A percentile compares a stretch with the other conserved stretches of the same genome.
Conservation (phyloP, 2,113 vertebrate species). For the Rhegmatorhina hoffmannsi region DNA sequence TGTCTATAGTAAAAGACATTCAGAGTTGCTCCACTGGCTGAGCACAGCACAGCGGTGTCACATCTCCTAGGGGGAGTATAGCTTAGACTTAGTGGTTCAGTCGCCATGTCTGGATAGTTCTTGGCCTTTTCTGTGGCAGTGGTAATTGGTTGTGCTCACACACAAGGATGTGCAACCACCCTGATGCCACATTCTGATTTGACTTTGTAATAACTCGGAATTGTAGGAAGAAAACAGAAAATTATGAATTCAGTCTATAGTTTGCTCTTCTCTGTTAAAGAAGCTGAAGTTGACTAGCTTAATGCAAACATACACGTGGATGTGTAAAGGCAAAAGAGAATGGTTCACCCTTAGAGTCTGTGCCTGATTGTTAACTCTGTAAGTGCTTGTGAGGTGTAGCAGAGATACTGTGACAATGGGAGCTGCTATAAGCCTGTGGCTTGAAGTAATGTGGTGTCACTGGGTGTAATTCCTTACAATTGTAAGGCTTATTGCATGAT, state of each 20-base stretch:
- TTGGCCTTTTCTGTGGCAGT: not conserved
- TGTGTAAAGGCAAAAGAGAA: not conserved
- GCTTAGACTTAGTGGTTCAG: not conserved
- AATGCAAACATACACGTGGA: rapidly evolving
- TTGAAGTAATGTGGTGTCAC: not conserved
- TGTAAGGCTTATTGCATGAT: not conserved
- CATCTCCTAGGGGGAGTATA: not conserved
- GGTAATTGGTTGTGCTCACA: not conserved
- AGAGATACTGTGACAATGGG: not conserved
- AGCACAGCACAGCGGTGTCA: not conserved
- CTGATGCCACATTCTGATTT: not conserved
- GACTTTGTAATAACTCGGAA: not conserved
- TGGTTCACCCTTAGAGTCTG: not conserved
- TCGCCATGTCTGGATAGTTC: not conserved
- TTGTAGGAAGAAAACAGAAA: not conserved
- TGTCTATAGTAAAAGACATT: not conserved
- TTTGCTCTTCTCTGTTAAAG: not conserved
- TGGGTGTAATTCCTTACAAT: not conserved
- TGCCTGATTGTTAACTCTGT: not conserved
- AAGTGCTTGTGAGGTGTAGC: not conserved
- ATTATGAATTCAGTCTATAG: not conserved
- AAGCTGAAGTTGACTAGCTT: not conserved
- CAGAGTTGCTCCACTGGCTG: not conserved
- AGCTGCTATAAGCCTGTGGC: not conserved
- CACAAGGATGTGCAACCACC: not conserved